Conservation (phyloP, 2,888 invertebrate genomes). For the Drosophila conformis region DNA sequence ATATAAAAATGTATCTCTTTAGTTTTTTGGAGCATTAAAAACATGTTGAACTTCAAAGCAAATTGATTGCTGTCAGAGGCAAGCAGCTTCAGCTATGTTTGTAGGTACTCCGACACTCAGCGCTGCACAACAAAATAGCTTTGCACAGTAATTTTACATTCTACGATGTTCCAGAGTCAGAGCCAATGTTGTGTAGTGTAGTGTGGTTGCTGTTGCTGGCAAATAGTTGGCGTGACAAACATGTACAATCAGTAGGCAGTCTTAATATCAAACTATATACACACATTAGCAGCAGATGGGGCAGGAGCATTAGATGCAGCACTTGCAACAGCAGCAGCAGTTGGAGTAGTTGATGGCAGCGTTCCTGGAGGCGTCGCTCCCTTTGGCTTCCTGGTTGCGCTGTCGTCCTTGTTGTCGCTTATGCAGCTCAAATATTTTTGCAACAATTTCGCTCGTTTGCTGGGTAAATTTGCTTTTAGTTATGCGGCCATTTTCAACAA, state of each 20-base stretch:
- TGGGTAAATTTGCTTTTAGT: conserved; percentile 73
- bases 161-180: background rate
- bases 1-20: background rate
- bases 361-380: background rate
- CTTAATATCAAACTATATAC: conserved; percentile 66
- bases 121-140: background rate
- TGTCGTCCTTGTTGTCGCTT: conserved; percentile 39
- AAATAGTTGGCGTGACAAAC: conserved; percentile 66
- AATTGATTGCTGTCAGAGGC: background rate
- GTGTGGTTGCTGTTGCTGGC: background rate
- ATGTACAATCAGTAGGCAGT: conserved; percentile 72
- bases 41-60: background rate
- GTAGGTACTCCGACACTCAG: background rate
- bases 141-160: background rate
- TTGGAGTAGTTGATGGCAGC: background rate
- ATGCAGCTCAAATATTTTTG: conserved; percentile 75
- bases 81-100: background rate
- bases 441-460: conserved; percentile 75
- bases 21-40: background rate
- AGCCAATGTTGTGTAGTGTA: background rate
- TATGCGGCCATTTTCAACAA: conserved; percentile 70
- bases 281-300: background rate
- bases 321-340: conserved; percentile 1
- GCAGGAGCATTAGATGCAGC: background rate
- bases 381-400: conserved; percentile 13